These are phyloP conservation scores for Marronus borbonicus DNA, from an alignment of 2,888 invertebrate species.

Conservation along the genomic window DNA sequence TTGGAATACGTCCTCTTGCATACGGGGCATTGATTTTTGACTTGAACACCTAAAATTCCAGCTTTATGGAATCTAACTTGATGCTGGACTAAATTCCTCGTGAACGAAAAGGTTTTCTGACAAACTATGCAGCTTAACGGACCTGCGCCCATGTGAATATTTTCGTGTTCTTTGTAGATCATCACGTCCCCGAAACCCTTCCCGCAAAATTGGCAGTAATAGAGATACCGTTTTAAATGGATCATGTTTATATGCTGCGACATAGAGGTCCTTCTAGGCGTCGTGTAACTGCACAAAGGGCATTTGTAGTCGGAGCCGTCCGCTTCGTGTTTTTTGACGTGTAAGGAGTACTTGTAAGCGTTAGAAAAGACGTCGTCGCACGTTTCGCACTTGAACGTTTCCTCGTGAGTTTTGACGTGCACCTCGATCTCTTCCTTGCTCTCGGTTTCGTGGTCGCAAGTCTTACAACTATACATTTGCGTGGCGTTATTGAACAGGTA, in stretches of 20 bases:
- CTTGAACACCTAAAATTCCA: slow-evolving; percentile 67
- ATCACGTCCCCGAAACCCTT: slow-evolving; percentile 70
- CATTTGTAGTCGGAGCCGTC: slow-evolving; percentile 60
- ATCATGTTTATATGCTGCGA: slow-evolving; percentile 74
- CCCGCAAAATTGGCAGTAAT: slow-evolving; percentile 71
- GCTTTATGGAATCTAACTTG: slow-evolving; percentile 64
- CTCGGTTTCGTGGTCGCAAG: slow-evolving; percentile 62
- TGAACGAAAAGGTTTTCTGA: slow-evolving; percentile 66
- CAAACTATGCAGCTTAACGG: slow-evolving; percentile 71
- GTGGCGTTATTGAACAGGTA: slow-evolving; percentile 57
- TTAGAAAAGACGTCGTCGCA: slow-evolving; percentile 62
- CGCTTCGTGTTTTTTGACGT: slow-evolving; percentile 61
- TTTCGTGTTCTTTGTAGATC: slow-evolving; percentile 69
- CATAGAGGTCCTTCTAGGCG: slow-evolving; percentile 61
- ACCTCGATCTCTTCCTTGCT: slow-evolving; percentile 61
- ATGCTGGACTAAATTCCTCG: slow-evolving; percentile 61
- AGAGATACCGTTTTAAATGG: slow-evolving; percentile 71
- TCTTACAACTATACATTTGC: slow-evolving; percentile 61
- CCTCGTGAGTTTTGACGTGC: slow-evolving; percentile 60
- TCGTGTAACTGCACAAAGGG: slow-evolving; percentile 62
- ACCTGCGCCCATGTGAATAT: slow-evolving; percentile 67
- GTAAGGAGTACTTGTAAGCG: slow-evolving; percentile 64
- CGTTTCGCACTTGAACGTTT: slow-evolving; percentile 39
- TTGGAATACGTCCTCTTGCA: slow-evolving; percentile 64
- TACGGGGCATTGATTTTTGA: slow-evolving; percentile 65